These are phyloP conservation scores for Halichondria panicea DNA, from an alignment of 37 sponge, comb jelly and placozoan genomes.

Conservation along the genomic window DNA sequence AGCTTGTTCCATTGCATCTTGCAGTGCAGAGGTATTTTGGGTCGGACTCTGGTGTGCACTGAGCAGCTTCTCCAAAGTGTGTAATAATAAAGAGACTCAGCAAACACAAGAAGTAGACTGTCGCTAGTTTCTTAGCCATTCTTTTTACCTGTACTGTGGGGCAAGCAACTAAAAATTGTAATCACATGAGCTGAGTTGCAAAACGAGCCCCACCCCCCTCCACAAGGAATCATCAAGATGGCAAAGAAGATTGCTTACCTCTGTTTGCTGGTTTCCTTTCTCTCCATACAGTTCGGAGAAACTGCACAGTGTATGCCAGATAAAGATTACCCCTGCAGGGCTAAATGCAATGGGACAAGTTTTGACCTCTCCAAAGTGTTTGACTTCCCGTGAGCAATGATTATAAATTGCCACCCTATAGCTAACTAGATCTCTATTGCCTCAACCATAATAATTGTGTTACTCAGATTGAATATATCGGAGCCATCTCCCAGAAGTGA, in stretches of 20 bases:
- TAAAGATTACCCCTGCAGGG: conserved; percentile 14
- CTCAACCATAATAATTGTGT: neutral
- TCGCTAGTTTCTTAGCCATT: too few species aligned
- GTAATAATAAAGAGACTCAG: too few species aligned
- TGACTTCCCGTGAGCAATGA: conserved; percentile 34
- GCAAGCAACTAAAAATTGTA: too few species aligned
- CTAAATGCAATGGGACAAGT: conserved; percentile 35
- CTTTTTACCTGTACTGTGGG: too few species aligned
- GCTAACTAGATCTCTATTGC: neutral
- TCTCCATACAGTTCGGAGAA: neutral
- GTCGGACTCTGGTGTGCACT: conserved; percentile 34
- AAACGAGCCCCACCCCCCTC: too few species aligned
- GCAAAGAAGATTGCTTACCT: too few species aligned
- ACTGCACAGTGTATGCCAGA: conserved; percentile 36
- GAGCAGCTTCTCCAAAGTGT: conserved; percentile 27
- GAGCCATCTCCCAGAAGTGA: neutral
- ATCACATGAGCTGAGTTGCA: too few species aligned
- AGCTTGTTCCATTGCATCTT: conserved; percentile 39
- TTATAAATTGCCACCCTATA: neutral
- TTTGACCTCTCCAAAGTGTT: conserved; percentile 33
- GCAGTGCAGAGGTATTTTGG: conserved; percentile 15
- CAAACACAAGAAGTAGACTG: too few species aligned
- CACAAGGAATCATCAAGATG: too few species aligned
- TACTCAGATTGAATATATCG: conserved; percentile 1
- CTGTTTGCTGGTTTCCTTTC: neutral